A percentile compares a stretch with the other conserved stretches of the same genome.
phyloP scores from a whole-genome alignment of 2,888 invertebrate genomes.

The Trachelus troglodyta region DNA sequence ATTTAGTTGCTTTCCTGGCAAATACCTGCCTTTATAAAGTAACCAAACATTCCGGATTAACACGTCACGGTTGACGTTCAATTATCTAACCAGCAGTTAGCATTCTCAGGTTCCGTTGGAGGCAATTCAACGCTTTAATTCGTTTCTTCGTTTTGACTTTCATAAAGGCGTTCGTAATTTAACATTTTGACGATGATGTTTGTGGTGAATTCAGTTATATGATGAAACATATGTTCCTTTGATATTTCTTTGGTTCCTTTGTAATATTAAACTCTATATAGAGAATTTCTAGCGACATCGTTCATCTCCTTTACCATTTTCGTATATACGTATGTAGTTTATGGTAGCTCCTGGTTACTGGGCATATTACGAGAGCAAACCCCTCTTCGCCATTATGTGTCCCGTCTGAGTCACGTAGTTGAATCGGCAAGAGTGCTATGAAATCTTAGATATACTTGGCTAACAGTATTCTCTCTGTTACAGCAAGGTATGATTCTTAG shows the following conservation, averaged over 20 bases:
- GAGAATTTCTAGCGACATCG: background rate
- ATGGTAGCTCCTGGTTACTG: background rate
- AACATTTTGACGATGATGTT: background rate
- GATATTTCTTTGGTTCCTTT: background rate
- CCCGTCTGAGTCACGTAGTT: background rate
- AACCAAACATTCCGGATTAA: background rate
- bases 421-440: background rate
- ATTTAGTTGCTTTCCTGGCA: background rate
- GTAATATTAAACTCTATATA: background rate
- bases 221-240: background rate
- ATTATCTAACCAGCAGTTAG: background rate
- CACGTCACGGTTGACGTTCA: background rate
- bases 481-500: background rate
- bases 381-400: background rate
- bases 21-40: background rate
- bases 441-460: background rate
- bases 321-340: background rate
- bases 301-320: background rate
- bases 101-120: constrained; percentile 13
- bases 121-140: background rate
- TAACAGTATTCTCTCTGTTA: background rate
- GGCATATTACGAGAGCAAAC: background rate
- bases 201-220: background rate
- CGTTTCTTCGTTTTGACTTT: background rate
- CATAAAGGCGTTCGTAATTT: background rate